These are phyloP conservation scores for Ditylenchus weischeri DNA, from an alignment of 2,888 invertebrate genomes.

Conservation along the genomic window DNA sequence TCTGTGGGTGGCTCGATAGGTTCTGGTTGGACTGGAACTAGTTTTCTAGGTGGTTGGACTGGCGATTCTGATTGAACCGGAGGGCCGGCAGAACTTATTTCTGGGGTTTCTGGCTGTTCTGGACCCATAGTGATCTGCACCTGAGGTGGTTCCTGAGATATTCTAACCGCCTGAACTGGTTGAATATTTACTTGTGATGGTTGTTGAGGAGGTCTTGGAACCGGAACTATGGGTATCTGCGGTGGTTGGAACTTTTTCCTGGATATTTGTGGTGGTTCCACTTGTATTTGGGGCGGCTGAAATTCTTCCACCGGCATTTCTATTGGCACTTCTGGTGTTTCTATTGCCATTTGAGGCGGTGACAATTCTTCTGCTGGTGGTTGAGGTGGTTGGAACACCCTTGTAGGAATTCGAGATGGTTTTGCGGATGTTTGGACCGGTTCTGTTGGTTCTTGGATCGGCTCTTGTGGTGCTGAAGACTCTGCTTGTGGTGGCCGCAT, in stretches of 20 bases:
- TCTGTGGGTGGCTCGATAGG: background rate
- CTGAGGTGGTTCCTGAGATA: background rate
- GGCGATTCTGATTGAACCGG: background rate
- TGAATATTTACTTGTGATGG: background rate
- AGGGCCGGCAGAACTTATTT: background rate
- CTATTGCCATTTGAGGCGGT: no score
- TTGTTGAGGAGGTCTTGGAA: background rate
- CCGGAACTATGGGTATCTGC: background rate
- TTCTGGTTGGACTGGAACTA: background rate
- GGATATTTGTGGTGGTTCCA: slow-evolving; percentile 2
- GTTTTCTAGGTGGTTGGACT: background rate
- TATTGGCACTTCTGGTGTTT: no score
- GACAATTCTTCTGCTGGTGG: no score
- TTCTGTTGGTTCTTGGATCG: no score
- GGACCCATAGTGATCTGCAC: background rate
- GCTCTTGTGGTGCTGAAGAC: background rate
- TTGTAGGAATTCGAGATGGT: no score
- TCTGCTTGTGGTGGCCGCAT: background rate
- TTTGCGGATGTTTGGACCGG: no score
- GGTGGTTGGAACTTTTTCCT: background rate
- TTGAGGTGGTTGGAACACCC: no score
- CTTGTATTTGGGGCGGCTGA: slow-evolving; percentile 4
- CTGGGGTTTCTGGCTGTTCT: background rate
- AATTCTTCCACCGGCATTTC: background rate
- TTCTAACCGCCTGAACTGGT: background rate